Evolutionary conservation across 1,140 invertebrate species (phyloP).

Genomic region (Drosophila aff.): DNA sequence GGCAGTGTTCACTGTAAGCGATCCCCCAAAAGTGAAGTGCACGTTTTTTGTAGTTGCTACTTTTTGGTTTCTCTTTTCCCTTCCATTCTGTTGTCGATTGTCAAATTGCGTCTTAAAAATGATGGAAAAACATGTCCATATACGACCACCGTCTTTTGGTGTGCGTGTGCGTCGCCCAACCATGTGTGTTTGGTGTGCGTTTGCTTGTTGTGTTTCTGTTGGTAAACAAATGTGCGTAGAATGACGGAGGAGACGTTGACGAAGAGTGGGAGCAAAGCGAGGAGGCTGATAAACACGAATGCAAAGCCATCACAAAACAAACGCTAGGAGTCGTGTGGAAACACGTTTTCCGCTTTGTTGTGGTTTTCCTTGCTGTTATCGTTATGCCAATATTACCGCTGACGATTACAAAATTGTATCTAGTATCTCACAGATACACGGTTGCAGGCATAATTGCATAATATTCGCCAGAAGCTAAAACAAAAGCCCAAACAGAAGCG

Average conservation of each 20-base stretch:
- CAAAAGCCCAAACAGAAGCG: slow-evolving; percentile 3
- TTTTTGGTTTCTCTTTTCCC: slow-evolving; percentile 7
- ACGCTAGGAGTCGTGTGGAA: slow-evolving; percentile 32
- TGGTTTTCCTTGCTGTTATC: slow-evolving; percentile 36
- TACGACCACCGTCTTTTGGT: slow-evolving; percentile 14
- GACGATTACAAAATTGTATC: slow-evolving; percentile 35
- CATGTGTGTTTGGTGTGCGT: slow-evolving; percentile 30
- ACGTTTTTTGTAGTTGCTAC: slow-evolving; percentile 10
- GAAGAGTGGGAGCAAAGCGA: slow-evolving; percentile 41
- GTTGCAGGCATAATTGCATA: slow-evolving; percentile 65
- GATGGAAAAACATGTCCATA: slow-evolving; percentile 38
- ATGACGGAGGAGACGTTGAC: slow-evolving; percentile 39
- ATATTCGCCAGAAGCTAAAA: slow-evolving; percentile 36
- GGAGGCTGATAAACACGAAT: slow-evolving; percentile 52
- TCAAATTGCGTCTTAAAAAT: slow-evolving; percentile 59
- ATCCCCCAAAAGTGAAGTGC: slow-evolving; percentile 9
- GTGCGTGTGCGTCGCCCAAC: slow-evolving; percentile 9
- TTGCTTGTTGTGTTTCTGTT: slow-evolving; percentile 52
- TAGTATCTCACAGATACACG: slow-evolving; percentile 41
- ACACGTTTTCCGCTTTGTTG: slow-evolving; percentile 55
- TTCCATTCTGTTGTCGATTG: slow-evolving; percentile 20
- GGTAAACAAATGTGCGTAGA: slow-evolving; percentile 78
- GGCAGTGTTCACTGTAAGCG: slow-evolving; percentile 1
- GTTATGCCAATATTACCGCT: slow-evolving; percentile 21
- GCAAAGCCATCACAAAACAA: slow-evolving; percentile 32